Base-by-base conservation (phyloP, 2,797 vertebrate genomes). In the Sphenodon punctatus region DNA sequence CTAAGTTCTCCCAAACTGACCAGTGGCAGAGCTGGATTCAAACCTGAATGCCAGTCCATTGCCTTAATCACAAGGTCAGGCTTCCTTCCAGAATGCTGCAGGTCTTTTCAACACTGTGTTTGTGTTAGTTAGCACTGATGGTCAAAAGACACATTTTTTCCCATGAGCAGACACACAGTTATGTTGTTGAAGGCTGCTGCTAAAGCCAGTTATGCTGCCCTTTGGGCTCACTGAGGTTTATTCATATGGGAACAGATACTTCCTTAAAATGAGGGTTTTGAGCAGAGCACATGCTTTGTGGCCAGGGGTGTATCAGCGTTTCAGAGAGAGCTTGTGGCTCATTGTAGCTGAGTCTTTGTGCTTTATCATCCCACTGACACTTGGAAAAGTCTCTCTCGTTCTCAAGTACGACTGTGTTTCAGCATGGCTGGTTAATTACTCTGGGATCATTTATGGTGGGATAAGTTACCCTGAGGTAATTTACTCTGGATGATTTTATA, bases 221-320 rank as follows among this genome's bases (percentile, higher is more conserved):
- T 34, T 34, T 19, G 6, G 20, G 30, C 55, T 56, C 19, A 20
- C 6, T 3, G 45, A 12, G 25, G 48, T 13, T 25, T 32, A 5
- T 22, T 36, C 11, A 13, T 8, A 20, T 23, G 20, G 27, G 6
- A 19, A 23, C 10, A 22, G 19, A 22, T 30, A 13, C 7, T 22
- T 34, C 32, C 55, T 58, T 58, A 36, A 36, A 58, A 32, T 20
- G 6, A 58, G 58, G 30, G 53, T 32, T 53, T 32, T 10, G n/a
- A 11, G 4, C 30, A 32, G 17, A 22, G 32, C 19, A 12, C 2
- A 34, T 38, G 72, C 55, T 39, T 67, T 72, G 32, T 55, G 61
- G 83, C 66, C 80, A 75, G 42, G 75, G 67, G 72, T 78, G 58
- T 84, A 73, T 65, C 67, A 75, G 77, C 68, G 66, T 78, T 82